These are phyloP conservation scores for Nestor notabilis DNA, from an alignment of 2,113 vertebrate genomes.

Conservation along the genomic window DNA sequence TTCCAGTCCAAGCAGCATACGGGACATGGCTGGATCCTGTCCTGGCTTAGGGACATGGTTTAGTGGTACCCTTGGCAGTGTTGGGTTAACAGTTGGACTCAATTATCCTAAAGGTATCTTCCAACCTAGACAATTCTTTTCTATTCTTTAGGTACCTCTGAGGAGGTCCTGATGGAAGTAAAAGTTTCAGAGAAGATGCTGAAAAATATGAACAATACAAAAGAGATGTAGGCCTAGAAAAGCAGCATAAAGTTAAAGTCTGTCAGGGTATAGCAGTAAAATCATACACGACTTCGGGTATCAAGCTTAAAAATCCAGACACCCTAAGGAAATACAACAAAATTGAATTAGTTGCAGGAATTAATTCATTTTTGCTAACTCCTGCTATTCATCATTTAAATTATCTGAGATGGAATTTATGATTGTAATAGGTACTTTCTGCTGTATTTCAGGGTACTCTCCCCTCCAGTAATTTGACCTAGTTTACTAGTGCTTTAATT, in stretches of 20 bases:
- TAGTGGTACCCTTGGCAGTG: not conserved
- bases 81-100: not conserved
- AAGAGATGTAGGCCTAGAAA: not conserved
- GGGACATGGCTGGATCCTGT: not conserved
- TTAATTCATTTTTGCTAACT: conserved; percentile 38
- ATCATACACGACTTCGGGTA: not conserved
- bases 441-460: not conserved
- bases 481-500: conserved; percentile 7
- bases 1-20: not conserved
- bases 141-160: not conserved
- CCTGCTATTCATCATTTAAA: conserved; percentile 33
- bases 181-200: not conserved
- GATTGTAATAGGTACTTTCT: not conserved
- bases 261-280: not conserved
- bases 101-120: not conserved
- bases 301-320: not conserved
- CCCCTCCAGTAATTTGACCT: conserved; percentile 4
- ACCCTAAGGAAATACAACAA: conserved; percentile 15
- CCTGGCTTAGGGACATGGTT: not conserved
- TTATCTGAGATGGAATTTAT: conserved; percentile 19
- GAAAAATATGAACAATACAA: not conserved
- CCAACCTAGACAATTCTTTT: not conserved
- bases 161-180: not conserved
- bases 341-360: conserved; percentile 44
- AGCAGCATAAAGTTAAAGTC: not conserved